phyloP scores from a whole-genome alignment of 2,888 invertebrate species.

The Schizaphis graminum region DNA sequence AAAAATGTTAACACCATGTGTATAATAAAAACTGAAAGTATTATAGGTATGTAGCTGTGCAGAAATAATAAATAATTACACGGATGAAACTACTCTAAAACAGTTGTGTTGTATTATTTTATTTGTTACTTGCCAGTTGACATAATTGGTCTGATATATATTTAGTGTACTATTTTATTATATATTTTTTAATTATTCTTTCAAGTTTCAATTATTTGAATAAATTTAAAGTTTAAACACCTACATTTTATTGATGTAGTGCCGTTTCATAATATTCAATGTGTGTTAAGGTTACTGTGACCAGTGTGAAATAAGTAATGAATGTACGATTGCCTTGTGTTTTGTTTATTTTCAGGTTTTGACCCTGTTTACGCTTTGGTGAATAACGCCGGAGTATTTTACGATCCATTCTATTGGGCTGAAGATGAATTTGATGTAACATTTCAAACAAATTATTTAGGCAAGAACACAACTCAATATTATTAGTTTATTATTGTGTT shows the following conservation, averaged over 20 bases:
- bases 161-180: background rate
- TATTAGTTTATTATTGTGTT: background rate
- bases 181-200: background rate
- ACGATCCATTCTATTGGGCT: constrained; percentile 73
- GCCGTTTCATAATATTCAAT: background rate
- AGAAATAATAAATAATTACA: background rate
- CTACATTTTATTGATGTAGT: background rate
- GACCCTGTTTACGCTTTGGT: constrained; percentile 68
- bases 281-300: background rate
- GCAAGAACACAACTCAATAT: constrained; percentile 69
- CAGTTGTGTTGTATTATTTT: background rate
- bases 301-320: background rate
- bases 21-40: background rate
- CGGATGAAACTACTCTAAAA: background rate
- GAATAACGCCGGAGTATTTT: constrained; percentile 75
- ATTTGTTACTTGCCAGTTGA: background rate
- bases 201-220: background rate
- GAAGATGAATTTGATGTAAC: constrained; percentile 74
- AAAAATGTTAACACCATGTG: background rate
- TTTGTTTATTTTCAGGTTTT: constrained; percentile 60
- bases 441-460: constrained; percentile 75
- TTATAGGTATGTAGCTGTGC: background rate
- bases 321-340: constrained; percentile 35
- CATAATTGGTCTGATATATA: background rate
- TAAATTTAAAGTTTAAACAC: background rate